Base-by-base conservation (phyloP, 2,113 vertebrate genomes). In the Euleptes europaea region DNA sequence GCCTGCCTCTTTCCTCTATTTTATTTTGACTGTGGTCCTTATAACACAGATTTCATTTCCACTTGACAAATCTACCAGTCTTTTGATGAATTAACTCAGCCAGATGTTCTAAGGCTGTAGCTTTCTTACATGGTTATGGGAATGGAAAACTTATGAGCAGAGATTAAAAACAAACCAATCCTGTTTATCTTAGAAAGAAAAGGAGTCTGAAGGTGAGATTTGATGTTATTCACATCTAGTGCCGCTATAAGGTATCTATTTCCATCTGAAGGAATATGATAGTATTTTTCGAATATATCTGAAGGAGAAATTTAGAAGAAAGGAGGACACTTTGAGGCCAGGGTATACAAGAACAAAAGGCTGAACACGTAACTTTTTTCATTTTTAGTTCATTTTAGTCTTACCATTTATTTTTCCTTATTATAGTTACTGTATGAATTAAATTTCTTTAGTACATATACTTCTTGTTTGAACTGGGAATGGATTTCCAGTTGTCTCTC, bases 21-120 rank as follows among this genome's bases (percentile, higher is more conserved):
- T 40, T 82, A 26, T 71, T 33, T 9, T 38, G 80, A 31, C 35
- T 91, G 86, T 80, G 47, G 65, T 63, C 14, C 10, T 28, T 88
- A 23, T 72, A 72, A 81, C 87, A 47, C 14, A 78, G 9, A 33
- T 78, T 90, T 84, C 86, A 75, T 90, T 92, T 89, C 79, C 49
- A 81, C 10, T 47, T 19, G 31, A 31, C 40, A 80, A 80, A 67
- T 79, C 78, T 66, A 31, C 10, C 42, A 12, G 11, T 78, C 44
- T n/a, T 66, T 40, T 63, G 35, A 67, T 15, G n/a, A 80, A 67
- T 33, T 47, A 33, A 80, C 63, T n/a, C 40, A 66, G 63, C 40
- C 78, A 80, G 40, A 80, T 63, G 17, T 67, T 80, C 65, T 67
- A 65, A 66, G 40, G 47, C 60, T n/a, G 19, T 23, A 21, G 63